Evolutionary conservation across 2,888 invertebrate genomes (phyloP).

Genomic region (Barypeithes pellucidus): DNA sequence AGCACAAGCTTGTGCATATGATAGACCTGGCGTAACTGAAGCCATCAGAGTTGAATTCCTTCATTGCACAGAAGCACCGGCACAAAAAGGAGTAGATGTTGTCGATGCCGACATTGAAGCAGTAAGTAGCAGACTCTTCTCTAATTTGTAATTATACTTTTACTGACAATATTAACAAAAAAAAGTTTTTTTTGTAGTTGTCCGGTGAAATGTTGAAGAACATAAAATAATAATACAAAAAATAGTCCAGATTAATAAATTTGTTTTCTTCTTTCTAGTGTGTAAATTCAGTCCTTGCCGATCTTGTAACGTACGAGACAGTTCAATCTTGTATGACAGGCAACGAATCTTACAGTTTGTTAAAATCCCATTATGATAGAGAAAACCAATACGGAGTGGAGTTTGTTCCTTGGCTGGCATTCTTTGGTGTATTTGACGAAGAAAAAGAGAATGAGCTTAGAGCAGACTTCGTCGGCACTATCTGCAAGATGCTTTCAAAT

Average conservation of each 20-base stretch:
- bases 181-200: no score
- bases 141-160: no score
- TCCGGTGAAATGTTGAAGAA: no score
- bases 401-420: slow-evolving; percentile 19
- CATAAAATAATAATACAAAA: no score
- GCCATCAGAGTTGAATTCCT: slow-evolving; percentile 1
- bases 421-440: slow-evolving; percentile 3
- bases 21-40: slow-evolving; percentile 10
- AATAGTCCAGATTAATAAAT: no score
- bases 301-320: slow-evolving; percentile 7
- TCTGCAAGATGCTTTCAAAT: slow-evolving; percentile 13
- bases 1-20: slow-evolving; percentile 30
- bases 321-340: slow-evolving; percentile 21
- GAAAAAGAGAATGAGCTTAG: background rate
- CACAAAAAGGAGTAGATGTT: background rate
- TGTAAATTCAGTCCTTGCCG: slow-evolving; percentile 1
- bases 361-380: background rate
- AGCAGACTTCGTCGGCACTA: slow-evolving; percentile 8
- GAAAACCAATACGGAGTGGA: slow-evolving; percentile 1
- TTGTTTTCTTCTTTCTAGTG: background rate
- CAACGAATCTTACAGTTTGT: background rate
- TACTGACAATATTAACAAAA: no score
- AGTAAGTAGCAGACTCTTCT: background rate
- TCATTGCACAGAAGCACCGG: slow-evolving; percentile 16
- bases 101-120: slow-evolving; percentile 11